Evolutionary conservation across 35 echinoderm and acorn worm species (phyloP).

Genomic region (Lytechinus pictus): DNA sequence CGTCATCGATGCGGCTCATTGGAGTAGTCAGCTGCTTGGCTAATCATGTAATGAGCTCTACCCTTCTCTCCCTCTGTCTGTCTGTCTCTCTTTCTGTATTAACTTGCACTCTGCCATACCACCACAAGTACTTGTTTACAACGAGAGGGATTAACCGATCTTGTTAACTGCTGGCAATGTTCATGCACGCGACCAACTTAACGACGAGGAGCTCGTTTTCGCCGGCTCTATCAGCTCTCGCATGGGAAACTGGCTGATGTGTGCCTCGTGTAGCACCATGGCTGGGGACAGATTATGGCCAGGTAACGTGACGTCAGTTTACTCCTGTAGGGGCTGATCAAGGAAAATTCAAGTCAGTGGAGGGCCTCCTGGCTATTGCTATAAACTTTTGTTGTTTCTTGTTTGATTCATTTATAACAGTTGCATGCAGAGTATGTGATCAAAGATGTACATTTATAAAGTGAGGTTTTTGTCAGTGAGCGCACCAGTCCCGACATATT

Average conservation of each 20-base stretch:
- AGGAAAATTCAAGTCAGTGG: background rate
- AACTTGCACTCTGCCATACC: background rate
- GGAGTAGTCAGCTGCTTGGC: conserved; percentile 8
- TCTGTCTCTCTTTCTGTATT: background rate
- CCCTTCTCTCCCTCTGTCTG: background rate
- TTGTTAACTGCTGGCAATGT: conserved; percentile 3
- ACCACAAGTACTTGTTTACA: conserved; percentile 3
- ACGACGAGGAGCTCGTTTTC: background rate
- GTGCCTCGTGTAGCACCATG: conserved; percentile 10
- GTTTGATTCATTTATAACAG: background rate
- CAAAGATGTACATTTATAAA: no score
- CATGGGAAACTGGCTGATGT: conserved; percentile 41
- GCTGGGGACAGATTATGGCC: conserved; percentile 19
- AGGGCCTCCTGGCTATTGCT: background rate
- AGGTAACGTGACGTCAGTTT: background rate
- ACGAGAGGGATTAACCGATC: background rate
- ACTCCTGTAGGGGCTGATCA: background rate
- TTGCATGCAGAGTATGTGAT: background rate
- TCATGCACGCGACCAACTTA: background rate
- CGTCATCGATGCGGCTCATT: background rate
- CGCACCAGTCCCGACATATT: no score
- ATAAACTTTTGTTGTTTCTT: background rate
- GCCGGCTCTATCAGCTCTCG: background rate
- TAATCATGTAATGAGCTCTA: background rate
- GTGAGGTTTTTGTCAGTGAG: no score